Conservation (phyloP, 2,888 invertebrate genomes). For the Aelia acuminata region DNA sequence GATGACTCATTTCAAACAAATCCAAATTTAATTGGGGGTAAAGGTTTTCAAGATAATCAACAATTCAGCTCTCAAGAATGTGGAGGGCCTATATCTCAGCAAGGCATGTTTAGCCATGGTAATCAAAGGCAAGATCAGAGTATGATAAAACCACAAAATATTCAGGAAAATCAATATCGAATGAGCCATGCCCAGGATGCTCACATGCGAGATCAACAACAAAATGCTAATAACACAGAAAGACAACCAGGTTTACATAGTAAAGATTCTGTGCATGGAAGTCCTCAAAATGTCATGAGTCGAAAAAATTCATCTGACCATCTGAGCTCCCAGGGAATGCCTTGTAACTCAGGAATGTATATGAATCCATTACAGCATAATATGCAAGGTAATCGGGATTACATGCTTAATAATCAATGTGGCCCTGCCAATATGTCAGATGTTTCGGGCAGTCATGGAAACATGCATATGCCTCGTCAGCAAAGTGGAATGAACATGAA, state of each 20-base stretch:
- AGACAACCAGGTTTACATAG: background rate
- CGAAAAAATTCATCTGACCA: slow-evolving; percentile 32
- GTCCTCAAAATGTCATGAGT: slow-evolving; percentile 20
- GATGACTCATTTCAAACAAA: slow-evolving; percentile 19
- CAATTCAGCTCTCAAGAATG: slow-evolving; percentile 40
- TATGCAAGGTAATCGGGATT: slow-evolving; percentile 1
- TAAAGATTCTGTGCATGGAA: slow-evolving; percentile 40
- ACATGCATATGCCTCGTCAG: background rate
- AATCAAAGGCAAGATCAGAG: slow-evolving; percentile 45
- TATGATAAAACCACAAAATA: slow-evolving; percentile 54
- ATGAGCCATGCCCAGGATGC: background rate
- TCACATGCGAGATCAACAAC: slow-evolving; percentile 21
- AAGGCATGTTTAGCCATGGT: slow-evolving; percentile 19
- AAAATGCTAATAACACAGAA: slow-evolving; percentile 1
- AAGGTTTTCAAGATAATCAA: slow-evolving; percentile 46
- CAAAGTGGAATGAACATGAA: slow-evolving; percentile 1
- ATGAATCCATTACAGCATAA: slow-evolving; percentile 29
- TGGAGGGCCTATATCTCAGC: slow-evolving; percentile 10
- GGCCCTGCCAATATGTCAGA: background rate
- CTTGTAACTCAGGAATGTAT: background rate
- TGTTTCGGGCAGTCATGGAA: slow-evolving; percentile 9
- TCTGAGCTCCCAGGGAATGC: background rate
- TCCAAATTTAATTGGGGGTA: background rate
- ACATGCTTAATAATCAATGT: slow-evolving; percentile 44
- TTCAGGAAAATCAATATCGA: slow-evolving; percentile 53